Evolutionary conservation across 2,113 vertebrate genomes (phyloP), one percentile per base, ranked within the genome.

Genomic region (Amphilophus citrinellus): DNA sequence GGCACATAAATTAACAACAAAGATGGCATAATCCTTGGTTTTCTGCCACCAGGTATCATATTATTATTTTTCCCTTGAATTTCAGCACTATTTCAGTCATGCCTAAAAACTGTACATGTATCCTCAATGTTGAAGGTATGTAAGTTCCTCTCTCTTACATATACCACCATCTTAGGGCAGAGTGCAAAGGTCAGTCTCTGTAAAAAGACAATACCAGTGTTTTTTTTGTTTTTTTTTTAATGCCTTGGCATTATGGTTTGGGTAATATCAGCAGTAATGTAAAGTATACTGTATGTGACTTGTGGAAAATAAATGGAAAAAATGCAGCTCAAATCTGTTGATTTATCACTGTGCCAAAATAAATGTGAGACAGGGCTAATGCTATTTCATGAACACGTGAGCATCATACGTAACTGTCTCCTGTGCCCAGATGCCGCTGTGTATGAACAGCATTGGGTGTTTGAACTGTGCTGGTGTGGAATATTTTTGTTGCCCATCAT

Each of bases 101-200:
- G 47, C 44, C 30, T 53, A 73, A 73, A 73, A 73, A 0, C 0
- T 1, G 0, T 73, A 53, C 66, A 53, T 32, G 27, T 47, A 73
- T 24, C 5, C 18, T 42, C 32, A 14, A 7, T 50, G 63, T 32
- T 61, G 7, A 63, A 57, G 32, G 24, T 71, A 7, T 82, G 5
- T 32, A 27, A 27, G 37, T 62, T 35, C 3, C 3, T 66, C 27
- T 39, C 5, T 58, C 58, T 87, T 90, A 62, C 77, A 68, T 86
- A 75, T 79, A 83, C 82, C 87, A 82, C 87, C 90, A 90, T 79
- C 91, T 90, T 79, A 57, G 88, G 94, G 86, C 60, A 39, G 63
- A 76, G 47, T 57, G n/a, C 50, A 61, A 27, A 82, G 27, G 44
- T 6, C 47, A 42, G 32, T 79, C 11, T 82, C 47, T 56, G 58